Percentiles rank a stretch among this genome's conserved stretches.
Evolutionary conservation across 2,797 vertebrate genomes (phyloP).

Genomic region (Lerista edwardsae): DNA sequence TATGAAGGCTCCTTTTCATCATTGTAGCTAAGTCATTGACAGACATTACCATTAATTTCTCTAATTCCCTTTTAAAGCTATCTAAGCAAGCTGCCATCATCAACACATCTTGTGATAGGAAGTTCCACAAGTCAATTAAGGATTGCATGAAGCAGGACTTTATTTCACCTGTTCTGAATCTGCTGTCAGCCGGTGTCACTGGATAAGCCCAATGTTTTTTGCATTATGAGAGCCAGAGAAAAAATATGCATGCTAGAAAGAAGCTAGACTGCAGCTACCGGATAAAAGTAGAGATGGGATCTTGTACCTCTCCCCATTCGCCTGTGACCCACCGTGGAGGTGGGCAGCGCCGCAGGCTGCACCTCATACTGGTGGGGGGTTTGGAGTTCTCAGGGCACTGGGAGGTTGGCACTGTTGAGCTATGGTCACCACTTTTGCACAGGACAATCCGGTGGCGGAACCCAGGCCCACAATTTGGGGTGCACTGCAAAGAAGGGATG

Average conservation of each 20-base stretch:
- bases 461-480: slow-evolving; percentile 93
- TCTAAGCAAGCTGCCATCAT: no score
- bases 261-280: background rate
- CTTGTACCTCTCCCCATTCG: slow-evolving; percentile 93
- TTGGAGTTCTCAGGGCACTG: slow-evolving; percentile 86
- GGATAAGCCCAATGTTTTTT: no score
- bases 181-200: no score
- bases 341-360: slow-evolving; percentile 94
- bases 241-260: no score
- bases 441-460: slow-evolving; percentile 92
- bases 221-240: no score
- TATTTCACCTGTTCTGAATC: no score
- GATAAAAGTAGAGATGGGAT: background rate
- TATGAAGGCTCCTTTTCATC: no score
- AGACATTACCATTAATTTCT: no score
- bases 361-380: slow-evolving; percentile 92
- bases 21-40: no score
- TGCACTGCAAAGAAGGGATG: slow-evolving; percentile 81
- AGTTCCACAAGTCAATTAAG: no score
- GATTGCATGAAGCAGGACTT: no score
- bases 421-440: slow-evolving; percentile 92
- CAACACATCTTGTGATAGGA: no score
- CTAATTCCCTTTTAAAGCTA: background rate
- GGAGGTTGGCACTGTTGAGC: slow-evolving; percentile 81
- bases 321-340: slow-evolving; percentile 91